These are phyloP conservation scores for Anas platyrhynchos DNA, from an alignment of 2,113 vertebrate genomes.

Conservation along the genomic window DNA sequence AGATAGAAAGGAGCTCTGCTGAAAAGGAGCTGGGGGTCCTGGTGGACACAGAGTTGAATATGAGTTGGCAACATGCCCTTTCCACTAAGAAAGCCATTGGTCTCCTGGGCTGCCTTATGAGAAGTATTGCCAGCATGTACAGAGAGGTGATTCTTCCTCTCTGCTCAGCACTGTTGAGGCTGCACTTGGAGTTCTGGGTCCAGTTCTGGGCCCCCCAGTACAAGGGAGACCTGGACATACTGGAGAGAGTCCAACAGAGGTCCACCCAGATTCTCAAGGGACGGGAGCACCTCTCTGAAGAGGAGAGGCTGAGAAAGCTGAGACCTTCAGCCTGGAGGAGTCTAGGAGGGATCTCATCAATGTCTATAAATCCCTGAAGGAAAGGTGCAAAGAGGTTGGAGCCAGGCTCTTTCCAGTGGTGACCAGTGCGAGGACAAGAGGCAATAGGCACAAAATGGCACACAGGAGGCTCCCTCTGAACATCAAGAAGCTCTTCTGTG, in stretches of 20 bases:
- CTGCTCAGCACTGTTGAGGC: not conserved
- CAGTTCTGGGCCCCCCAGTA: no score
- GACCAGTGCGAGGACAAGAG: not conserved
- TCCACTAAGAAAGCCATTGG: not conserved
- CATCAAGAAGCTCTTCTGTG: not conserved
- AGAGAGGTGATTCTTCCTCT: not conserved
- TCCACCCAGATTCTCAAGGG: not conserved
- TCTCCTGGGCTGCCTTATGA: not conserved
- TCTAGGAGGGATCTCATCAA: not conserved
- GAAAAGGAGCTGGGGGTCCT: not conserved
- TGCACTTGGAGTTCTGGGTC: not conserved
- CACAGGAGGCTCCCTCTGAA: not conserved
- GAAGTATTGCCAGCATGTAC: not conserved
- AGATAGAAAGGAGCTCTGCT: not conserved
- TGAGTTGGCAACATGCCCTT: not conserved
- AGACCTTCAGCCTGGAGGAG: not conserved
- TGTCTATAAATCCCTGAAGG: not conserved
- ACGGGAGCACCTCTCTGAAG: not conserved
- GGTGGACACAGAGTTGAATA: not conserved
- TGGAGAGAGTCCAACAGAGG: not conserved
- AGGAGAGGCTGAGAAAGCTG: not conserved
- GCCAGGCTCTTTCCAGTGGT: not conserved
- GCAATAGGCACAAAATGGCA: not conserved
- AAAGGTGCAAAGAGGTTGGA: not conserved
- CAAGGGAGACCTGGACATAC: no score